phyloP scores from a whole-genome alignment of 1,140 invertebrate species.

The Listronotus bonariensis region DNA sequence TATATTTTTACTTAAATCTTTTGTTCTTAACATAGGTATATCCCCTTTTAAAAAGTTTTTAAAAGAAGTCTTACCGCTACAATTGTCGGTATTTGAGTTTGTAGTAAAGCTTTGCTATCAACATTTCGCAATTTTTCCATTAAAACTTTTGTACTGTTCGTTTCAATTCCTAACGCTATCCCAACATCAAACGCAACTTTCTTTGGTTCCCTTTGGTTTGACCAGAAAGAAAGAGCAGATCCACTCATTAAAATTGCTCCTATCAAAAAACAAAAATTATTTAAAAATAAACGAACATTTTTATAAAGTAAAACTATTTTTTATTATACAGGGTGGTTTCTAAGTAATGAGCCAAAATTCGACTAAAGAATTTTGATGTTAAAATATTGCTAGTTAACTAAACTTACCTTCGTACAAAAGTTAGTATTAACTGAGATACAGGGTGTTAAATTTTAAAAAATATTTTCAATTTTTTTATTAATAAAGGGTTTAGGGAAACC shows the following conservation, averaged over 20 bases:
- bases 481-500: too few species aligned
- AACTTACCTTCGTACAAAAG: too few species aligned
- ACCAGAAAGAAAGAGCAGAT: slow-evolving; percentile 14
- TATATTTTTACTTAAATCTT: too few species aligned
- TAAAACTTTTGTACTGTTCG: slow-evolving; percentile 18
- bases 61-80: slow-evolving; percentile 31
- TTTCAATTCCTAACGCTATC: slow-evolving; percentile 15
- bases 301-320: neutral
- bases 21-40: too few species aligned
- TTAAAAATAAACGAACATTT: neutral
- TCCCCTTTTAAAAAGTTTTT: too few species aligned
- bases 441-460: too few species aligned
- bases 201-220: slow-evolving; percentile 8
- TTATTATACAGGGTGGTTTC: neutral
- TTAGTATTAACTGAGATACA: too few species aligned
- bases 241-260: slow-evolving; percentile 26
- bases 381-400: too few species aligned
- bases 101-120: slow-evolving; percentile 5
- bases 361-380: too few species aligned
- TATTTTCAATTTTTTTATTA: too few species aligned
- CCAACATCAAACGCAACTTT: slow-evolving; percentile 28
- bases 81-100: slow-evolving; percentile 1
- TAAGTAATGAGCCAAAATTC: too few species aligned
- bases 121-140: slow-evolving; percentile 16
- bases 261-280: too few species aligned